phyloP scores from a whole-genome alignment of 1,140 invertebrate genomes.

The Meloidogyne chitwoodi region DNA sequence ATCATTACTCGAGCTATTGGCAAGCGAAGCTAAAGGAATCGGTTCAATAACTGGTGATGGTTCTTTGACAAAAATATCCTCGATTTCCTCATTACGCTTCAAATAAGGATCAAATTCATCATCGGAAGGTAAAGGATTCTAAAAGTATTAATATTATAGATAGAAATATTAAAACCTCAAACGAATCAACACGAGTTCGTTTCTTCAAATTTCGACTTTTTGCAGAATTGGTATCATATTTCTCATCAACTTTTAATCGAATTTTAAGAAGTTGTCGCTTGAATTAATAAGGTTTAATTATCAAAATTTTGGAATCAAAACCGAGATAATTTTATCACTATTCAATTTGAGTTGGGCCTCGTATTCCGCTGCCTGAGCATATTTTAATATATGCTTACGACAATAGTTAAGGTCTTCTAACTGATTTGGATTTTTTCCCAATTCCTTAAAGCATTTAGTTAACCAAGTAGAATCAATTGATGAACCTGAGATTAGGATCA shows the following conservation, averaged over 20 bases:
- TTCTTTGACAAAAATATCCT: neutral
- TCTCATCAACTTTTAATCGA: neutral
- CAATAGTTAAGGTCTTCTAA: neutral
- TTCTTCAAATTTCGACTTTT: neutral
- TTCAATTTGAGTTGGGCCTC: neutral
- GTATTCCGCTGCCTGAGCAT: neutral
- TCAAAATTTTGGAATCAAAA: neutral
- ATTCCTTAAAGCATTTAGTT: neutral
- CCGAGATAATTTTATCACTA: neutral
- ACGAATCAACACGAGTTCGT: neutral
- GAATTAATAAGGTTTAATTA: neutral
- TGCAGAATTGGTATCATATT: neutral
- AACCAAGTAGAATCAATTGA: neutral
- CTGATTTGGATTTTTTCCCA: neutral
- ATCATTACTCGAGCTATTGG: neutral
- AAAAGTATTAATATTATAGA: neutral
- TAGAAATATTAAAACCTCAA: neutral
- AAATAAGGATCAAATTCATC: neutral
- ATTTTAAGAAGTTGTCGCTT: neutral
- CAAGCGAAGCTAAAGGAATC: neutral
- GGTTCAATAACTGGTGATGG: neutral
- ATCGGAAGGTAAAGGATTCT: neutral
- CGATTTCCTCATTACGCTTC: neutral
- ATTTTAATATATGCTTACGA: neutral
- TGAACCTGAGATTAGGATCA: neutral